A percentile compares a stretch with the other conserved stretches of the same genome.
Evolutionary conservation across 2,113 vertebrate genomes (phyloP).

Genomic region (Morone saxatilis): DNA sequence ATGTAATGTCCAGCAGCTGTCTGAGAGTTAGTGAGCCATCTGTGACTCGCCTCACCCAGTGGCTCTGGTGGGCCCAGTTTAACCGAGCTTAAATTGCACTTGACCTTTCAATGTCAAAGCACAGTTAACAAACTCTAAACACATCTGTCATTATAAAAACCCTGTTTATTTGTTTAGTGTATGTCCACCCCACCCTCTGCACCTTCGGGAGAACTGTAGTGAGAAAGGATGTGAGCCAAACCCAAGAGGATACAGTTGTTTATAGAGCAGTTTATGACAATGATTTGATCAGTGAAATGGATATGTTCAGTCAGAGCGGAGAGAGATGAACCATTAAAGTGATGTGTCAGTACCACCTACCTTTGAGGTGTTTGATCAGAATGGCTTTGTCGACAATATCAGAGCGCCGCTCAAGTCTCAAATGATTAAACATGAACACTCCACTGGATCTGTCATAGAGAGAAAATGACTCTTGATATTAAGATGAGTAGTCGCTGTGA

Average conservation of each 20-base stretch:
- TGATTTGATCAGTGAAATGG: conserved; percentile 34
- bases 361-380: conserved; percentile 47
- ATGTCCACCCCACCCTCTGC: not conserved
- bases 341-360: conserved; percentile 41
- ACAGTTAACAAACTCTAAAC: conserved; percentile 32
- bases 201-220: not conserved
- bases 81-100: conserved; percentile 48
- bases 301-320: conserved; percentile 31
- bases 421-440: conserved; percentile 46
- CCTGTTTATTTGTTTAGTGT: not conserved
- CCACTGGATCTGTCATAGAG: conserved; percentile 13
- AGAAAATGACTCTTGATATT: conserved; percentile 51
- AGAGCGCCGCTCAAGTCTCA: conserved; percentile 16
- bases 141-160: conserved; percentile 20
- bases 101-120: conserved; percentile 58
- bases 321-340: conserved; percentile 45
- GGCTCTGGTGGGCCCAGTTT: conserved; percentile 31
- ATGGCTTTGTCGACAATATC: conserved; percentile 38
- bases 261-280: conserved; percentile 4
- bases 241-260: conserved; percentile 12
- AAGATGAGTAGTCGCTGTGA: conserved; percentile 47
- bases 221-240: not conserved
- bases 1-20: conserved; percentile 45
- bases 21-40: conserved; percentile 52
- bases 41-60: conserved; percentile 42